Percentiles rank a stretch among this genome's conserved stretches.
Evolutionary conservation across 2,888 invertebrate genomes (phyloP).

Genomic region (Opisthograptis luteolata): DNA sequence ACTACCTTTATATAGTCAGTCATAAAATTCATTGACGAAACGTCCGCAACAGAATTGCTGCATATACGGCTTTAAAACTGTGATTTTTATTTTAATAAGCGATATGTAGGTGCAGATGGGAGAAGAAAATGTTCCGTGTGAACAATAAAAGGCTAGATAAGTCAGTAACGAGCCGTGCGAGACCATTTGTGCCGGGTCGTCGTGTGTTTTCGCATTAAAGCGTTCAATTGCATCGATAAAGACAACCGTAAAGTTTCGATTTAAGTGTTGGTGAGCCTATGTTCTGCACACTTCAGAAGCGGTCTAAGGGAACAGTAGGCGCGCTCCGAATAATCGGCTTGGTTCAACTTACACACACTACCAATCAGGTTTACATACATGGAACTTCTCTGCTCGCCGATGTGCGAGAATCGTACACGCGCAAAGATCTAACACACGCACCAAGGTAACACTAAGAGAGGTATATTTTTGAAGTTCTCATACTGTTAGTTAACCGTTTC

Average conservation of each 20-base stretch:
- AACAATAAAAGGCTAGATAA: conserved; percentile 65
- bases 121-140: conserved; percentile 29
- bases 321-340: neutral
- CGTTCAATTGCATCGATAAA: conserved; percentile 64
- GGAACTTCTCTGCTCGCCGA: neutral
- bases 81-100: conserved; percentile 17
- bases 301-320: conserved; percentile 11
- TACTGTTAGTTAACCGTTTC: conserved; percentile 35
- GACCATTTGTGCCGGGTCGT: conserved; percentile 53
- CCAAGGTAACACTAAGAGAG: neutral
- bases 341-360: neutral
- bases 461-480: neutral
- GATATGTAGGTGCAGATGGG: conserved; percentile 18
- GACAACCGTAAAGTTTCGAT: conserved; percentile 69
- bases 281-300: conserved; percentile 53
- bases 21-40: conserved; percentile 28
- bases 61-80: neutral
- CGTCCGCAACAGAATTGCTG: conserved; percentile 23
- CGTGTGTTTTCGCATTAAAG: conserved; percentile 60
- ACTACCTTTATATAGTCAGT: conserved; percentile 21
- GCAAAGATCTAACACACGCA: no score
- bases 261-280: conserved; percentile 62
- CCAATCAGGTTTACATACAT: neutral
- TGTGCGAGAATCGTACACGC: no score
- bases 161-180: conserved; percentile 46